Conservation (phyloP, 2,888 invertebrate genomes). For the Pristionchus mayeri region DNA sequence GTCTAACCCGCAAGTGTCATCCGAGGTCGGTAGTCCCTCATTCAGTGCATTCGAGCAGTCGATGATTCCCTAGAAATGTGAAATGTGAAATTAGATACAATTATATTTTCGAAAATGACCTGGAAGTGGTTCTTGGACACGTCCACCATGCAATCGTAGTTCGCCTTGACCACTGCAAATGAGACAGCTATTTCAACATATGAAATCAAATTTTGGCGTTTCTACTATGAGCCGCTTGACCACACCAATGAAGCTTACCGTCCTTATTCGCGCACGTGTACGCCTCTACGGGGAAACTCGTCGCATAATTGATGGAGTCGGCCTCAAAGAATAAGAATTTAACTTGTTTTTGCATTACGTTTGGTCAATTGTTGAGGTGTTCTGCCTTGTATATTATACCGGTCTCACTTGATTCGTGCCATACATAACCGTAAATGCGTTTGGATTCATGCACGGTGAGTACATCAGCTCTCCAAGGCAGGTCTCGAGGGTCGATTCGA, state of each 20-base stretch:
- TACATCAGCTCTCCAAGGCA: background rate
- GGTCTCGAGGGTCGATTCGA: background rate
- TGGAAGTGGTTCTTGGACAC: slow-evolving; percentile 26
- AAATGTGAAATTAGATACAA: background rate
- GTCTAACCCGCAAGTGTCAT: background rate
- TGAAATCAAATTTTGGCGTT: background rate
- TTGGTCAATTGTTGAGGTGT: no score
- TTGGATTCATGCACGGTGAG: background rate
- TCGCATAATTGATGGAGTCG: background rate
- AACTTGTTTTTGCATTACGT: no score
- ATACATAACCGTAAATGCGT: background rate
- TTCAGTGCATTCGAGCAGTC: slow-evolving; percentile 10
- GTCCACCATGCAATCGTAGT: slow-evolving; percentile 33
- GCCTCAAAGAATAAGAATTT: background rate
- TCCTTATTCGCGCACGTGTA: slow-evolving; percentile 24
- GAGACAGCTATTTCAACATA: background rate
- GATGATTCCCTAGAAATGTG: background rate
- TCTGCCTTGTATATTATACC: no score
- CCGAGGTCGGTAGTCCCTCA: background rate
- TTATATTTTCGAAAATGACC: background rate
- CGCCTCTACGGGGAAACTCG: slow-evolving; percentile 4
- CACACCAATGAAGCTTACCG: background rate
- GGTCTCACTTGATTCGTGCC: background rate
- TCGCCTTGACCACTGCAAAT: slow-evolving; percentile 12
- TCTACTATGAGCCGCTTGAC: background rate